Conservation (phyloP, 2,888 invertebrate species). For the Deroplatys truncata region DNA sequence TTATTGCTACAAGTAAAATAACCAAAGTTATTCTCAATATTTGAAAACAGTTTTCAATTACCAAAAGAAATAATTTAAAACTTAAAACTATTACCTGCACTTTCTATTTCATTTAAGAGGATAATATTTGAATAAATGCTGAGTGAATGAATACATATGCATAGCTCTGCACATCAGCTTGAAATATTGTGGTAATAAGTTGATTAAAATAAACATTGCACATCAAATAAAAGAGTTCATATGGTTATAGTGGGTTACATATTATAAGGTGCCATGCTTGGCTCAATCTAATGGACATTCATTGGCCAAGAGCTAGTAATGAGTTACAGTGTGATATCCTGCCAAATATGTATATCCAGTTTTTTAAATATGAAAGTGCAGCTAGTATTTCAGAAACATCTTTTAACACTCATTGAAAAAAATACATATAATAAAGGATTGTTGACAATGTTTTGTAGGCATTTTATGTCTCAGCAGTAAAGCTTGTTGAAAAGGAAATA, state of each 20-base stretch:
- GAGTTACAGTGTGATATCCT: not conserved
- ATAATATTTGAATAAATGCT: not conserved
- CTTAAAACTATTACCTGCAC: not conserved
- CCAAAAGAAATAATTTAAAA: not conserved
- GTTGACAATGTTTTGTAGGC: conserved; percentile 1
- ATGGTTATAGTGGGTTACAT: not conserved
- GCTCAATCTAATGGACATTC: not conserved
- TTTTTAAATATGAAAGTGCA: not conserved
- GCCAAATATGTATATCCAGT: not conserved
- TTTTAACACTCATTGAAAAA: not conserved
- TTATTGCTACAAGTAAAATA: not conserved
- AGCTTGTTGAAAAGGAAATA: conserved; percentile 9
- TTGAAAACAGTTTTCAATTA: not conserved
- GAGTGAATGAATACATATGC: not conserved
- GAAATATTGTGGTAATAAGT: not conserved
- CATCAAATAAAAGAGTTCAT: not conserved
- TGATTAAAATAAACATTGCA: not conserved
- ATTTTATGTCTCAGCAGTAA: conserved; percentile 2
- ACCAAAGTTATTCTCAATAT: not conserved
- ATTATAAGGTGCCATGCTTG: not conserved
- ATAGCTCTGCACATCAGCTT: not conserved
- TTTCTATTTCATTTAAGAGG: not conserved
- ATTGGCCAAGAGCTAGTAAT: not conserved
- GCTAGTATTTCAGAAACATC: not conserved
- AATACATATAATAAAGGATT: not conserved